A percentile compares a stretch with the other conserved stretches of the same genome.
Conservation (phyloP, 1,140 invertebrate genomes). For the Drosophila bifasciata region DNA sequence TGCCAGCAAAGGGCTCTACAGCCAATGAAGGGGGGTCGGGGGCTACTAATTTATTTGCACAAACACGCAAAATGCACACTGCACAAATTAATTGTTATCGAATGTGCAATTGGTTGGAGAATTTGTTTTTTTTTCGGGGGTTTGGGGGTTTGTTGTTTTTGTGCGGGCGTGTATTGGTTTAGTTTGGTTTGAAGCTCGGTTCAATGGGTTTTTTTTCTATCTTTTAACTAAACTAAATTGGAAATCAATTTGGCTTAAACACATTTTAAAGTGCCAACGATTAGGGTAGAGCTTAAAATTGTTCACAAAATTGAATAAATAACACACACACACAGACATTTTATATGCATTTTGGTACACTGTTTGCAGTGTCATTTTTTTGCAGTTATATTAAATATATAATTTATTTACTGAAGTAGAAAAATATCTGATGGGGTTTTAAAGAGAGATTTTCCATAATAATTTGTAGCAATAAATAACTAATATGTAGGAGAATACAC, state of each 20-base stretch:
- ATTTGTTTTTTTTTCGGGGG: conserved; percentile 13
- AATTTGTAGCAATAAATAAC: no score
- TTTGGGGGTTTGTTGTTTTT: conserved; percentile 13
- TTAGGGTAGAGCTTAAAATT: conserved; percentile 33
- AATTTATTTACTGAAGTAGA: no score
- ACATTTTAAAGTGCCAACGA: conserved; percentile 33
- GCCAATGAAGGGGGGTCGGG: background rate
- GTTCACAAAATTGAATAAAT: conserved; percentile 6
- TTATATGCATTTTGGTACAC: background rate
- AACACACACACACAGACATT: no score
- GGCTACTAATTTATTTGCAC: conserved; percentile 73
- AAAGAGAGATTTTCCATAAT: no score
- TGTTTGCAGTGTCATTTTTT: background rate
- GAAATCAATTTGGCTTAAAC: conserved; percentile 51
- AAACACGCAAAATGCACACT: conserved; percentile 67
- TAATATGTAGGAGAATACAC: no score
- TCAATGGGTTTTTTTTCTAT: conserved; percentile 32
- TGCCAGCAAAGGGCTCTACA: conserved; percentile 16
- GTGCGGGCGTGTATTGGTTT: conserved; percentile 21
- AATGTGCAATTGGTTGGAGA: conserved; percentile 59
- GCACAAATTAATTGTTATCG: conserved; percentile 77
- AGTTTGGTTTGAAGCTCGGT: conserved; percentile 1
- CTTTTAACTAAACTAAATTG: conserved; percentile 46
- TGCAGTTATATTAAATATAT: no score
- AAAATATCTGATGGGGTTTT: no score